Evolutionary conservation across 1,140 invertebrate genomes (phyloP).

Genomic region (Parasteatoda tepidariorum): DNA sequence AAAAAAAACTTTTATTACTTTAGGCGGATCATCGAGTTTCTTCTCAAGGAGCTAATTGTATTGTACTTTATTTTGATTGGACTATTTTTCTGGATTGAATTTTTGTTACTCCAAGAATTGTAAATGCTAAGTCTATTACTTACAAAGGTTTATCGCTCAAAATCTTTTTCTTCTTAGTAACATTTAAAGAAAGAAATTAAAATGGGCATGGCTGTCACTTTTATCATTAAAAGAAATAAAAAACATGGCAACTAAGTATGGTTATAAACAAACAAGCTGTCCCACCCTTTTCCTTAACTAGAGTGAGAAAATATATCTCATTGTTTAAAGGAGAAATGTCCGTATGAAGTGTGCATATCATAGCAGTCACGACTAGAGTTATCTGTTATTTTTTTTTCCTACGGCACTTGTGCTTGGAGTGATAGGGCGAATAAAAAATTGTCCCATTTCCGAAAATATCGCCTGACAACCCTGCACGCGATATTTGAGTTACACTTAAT

Average conservation of each 20-base stretch:
- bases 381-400: slow-evolving; percentile 15
- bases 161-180: no score
- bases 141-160: no score
- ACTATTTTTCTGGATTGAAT: no score
- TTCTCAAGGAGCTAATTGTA: no score
- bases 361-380: slow-evolving; percentile 24
- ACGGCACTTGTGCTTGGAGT: slow-evolving; percentile 19
- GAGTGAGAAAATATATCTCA: slow-evolving; percentile 3
- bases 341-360: slow-evolving; percentile 39
- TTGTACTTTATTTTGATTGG: no score
- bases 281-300: neutral
- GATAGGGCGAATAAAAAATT: slow-evolving; percentile 27
- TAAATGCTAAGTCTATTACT: no score
- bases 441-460: slow-evolving; percentile 45
- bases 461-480: slow-evolving; percentile 53
- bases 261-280: slow-evolving; percentile 36
- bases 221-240: neutral
- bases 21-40: no score
- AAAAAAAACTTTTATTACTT: no score
- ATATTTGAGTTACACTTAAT: slow-evolving; percentile 61
- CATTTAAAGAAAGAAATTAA: no score
- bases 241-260: slow-evolving; percentile 6
- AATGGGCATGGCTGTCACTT: neutral
- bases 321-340: slow-evolving; percentile 36
- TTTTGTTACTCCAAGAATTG: no score